phyloP scores from a whole-genome alignment of 2,797 vertebrate genomes.

The Passerculus sandwichensis region DNA sequence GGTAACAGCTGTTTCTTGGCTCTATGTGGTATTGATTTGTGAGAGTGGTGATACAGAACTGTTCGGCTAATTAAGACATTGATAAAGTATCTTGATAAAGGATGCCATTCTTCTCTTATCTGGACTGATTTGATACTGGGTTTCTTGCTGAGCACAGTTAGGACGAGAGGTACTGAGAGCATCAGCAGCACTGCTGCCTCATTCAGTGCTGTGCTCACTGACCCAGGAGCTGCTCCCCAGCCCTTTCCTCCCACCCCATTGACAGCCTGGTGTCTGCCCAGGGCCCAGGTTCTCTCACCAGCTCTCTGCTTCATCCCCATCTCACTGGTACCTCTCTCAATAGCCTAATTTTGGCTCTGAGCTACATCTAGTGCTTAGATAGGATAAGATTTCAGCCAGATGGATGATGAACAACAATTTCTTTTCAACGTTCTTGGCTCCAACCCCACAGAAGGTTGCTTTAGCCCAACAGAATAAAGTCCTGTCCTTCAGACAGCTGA shows the following conservation, averaged over 20 bases:
- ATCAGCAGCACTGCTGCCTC: not conserved
- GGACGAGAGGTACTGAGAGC: not conserved
- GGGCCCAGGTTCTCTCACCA: not conserved
- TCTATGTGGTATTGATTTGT: not conserved
- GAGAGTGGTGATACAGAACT: not conserved
- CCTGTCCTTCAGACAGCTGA: not conserved
- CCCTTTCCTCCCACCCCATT: not conserved
- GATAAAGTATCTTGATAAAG: conserved; percentile 12
- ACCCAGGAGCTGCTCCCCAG: not conserved
- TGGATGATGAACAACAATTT: conserved; percentile 34
- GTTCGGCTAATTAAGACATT: not conserved
- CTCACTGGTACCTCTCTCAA: not conserved
- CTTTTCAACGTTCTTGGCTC: conserved; percentile 16
- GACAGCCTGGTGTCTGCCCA: not conserved
- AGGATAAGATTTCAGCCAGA: conserved; percentile 32
- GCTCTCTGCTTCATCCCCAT: not conserved
- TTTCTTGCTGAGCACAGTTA: not conserved
- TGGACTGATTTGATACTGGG: not conserved
- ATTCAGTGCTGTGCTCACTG: not conserved
- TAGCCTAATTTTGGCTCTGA: conserved; percentile 19
- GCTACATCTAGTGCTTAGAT: not conserved
- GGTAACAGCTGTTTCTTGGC: not conserved
- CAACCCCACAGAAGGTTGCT: not conserved
- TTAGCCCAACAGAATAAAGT: not conserved
- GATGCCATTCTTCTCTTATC: not conserved